A percentile compares a stretch with the other conserved stretches of the same genome.
Evolutionary conservation across 2,888 invertebrate genomes (phyloP).

Genomic region (Hirudinaria manillensis): DNA sequence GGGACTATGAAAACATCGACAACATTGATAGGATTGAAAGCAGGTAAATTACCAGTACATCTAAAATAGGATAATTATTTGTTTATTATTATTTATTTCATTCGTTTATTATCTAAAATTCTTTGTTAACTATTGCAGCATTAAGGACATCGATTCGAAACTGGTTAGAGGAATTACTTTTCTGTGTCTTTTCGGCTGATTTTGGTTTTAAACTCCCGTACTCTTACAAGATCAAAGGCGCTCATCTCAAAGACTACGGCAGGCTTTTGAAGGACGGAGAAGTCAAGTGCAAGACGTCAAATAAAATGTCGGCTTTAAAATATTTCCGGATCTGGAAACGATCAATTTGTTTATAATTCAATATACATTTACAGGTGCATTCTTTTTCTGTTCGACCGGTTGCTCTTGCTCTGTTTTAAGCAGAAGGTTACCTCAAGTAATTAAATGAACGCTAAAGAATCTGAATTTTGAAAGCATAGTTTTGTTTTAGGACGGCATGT

Average conservation of each 20-base stretch:
- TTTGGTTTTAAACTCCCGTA: no score
- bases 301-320: not conserved
- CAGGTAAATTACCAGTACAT: not conserved
- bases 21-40: slow-evolving; percentile 18
- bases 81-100: not conserved
- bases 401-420: slow-evolving; percentile 9
- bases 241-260: slow-evolving; percentile 9
- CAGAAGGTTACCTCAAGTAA: not conserved
- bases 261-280: slow-evolving; percentile 15
- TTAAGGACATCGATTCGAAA: not conserved
- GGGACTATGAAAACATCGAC: slow-evolving; percentile 13
- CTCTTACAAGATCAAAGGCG: not conserved
- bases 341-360: not conserved
- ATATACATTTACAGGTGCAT: slow-evolving; percentile 5
- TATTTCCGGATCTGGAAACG: not conserved
- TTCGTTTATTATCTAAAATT: not conserved
- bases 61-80: not conserved
- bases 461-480: not conserved
- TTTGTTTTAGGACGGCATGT: slow-evolving; percentile 5
- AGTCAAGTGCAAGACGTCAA: not conserved
- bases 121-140: no score
- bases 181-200: no score
- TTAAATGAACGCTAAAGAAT: not conserved
- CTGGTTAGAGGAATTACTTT: not conserved
- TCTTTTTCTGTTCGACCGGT: slow-evolving; percentile 14